Percentiles rank a stretch among this genome's conserved stretches.
Evolutionary conservation across 1,140 invertebrate species (phyloP).

Genomic region (Orchesella cincta): DNA sequence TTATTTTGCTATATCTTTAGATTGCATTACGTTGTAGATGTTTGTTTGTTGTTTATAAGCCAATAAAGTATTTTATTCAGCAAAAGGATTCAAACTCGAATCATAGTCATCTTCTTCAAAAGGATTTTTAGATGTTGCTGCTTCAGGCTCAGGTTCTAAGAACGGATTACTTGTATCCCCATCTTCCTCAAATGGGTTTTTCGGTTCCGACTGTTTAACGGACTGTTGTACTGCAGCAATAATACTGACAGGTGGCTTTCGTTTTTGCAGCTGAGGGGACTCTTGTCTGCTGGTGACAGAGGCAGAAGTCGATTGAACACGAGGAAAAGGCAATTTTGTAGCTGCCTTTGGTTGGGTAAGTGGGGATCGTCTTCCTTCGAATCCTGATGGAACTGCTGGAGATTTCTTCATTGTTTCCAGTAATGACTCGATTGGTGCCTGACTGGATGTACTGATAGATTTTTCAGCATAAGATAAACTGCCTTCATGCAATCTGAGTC

Average conservation of each 20-base stretch:
- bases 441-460: background rate
- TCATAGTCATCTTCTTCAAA: conserved; percentile 52
- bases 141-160: conserved; percentile 25
- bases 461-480: conserved; percentile 22
- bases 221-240: background rate
- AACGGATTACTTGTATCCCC: conserved; percentile 47
- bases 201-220: background rate
- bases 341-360: background rate
- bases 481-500: conserved; percentile 43
- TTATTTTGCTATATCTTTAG: no score
- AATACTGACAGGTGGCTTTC: background rate
- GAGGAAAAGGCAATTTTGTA: conserved; percentile 40
- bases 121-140: conserved; percentile 45
- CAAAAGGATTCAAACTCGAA: conserved; percentile 49
- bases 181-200: conserved; percentile 51
- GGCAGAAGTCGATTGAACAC: conserved; percentile 27
- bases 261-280: background rate
- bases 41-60: no score
- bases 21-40: no score
- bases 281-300: background rate
- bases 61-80: conserved; percentile 39
- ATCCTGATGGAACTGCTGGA: background rate
- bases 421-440: conserved; percentile 42
- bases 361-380: conserved; percentile 8
- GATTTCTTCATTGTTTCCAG: conserved; percentile 37